Base-by-base conservation (phyloP, 2,888 invertebrate genomes). In the Tanypteryx hageni region DNA sequence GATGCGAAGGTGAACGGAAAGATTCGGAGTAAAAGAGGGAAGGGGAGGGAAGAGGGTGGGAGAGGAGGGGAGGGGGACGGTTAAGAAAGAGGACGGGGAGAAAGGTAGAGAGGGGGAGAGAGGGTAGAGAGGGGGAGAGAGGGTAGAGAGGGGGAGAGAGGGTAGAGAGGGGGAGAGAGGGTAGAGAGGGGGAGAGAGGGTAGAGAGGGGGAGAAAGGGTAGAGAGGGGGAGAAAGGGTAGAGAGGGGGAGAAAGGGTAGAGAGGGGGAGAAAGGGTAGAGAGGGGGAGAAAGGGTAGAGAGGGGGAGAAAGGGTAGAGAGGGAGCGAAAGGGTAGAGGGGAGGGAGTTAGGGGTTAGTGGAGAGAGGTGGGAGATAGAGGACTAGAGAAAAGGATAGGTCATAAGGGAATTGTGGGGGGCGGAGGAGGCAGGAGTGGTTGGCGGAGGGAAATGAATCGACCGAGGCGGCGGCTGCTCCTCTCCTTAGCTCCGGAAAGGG, bases 401-500 rank as follows among this genome's bases (percentile, higher is more conserved):
- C n/a, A n/a, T n/a, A 3, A 8, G 2, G 27, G 1, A 44, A 44
- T 13, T 9, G 81, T 9, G 13, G 27, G 13, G 14, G 31, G 82
- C 4, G 31, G 82, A 11, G 27, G 31, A 31, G 22, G 82, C 27
- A n/a, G 82, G 82, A 13, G 4, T 14, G n/a, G 56, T 9, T 11
- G 18, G 56, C 5, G 58, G 58, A 86, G 85, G 57, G 16, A 27
- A 58, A 86, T 58, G 59, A 86, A 58, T 86, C 85, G 85, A 86
- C 57, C 58, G 58, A 22, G 85, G 9, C 56, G 58, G 57, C 58
- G 13, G 86, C 18, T 3, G 13, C 82, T 31, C 82, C 44, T 16
- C 18, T 83, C 83, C 83, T 83, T 83, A 83, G 56, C 83, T 83
- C 57, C n/a, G 16, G 59, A 86, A 86, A 86, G 58, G 58, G 86